Evolutionary conservation across 1,140 invertebrate species (phyloP).

Genomic region (Atta texana): DNA sequence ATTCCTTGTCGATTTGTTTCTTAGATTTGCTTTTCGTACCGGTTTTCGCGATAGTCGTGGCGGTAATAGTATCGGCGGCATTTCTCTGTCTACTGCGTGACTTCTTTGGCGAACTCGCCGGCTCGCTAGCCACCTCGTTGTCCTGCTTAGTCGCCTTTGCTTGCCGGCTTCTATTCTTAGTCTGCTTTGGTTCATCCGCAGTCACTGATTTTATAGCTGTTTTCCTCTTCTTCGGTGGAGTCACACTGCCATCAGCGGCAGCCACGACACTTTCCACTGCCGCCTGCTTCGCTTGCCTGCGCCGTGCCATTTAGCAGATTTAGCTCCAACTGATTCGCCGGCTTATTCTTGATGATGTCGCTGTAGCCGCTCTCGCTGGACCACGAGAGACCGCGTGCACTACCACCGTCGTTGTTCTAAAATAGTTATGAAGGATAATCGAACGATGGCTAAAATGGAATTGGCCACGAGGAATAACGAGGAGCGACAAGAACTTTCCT

Average conservation of each 20-base stretch:
- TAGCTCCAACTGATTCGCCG: not conserved
- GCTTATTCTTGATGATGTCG: not conserved
- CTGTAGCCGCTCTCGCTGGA: not conserved
- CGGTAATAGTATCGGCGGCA: not conserved
- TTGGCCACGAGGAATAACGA: not conserved
- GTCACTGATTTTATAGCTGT: not conserved
- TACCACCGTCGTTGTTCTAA: not conserved
- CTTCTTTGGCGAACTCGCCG: not conserved
- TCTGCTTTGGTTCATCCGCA: not conserved
- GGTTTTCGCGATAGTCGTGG: not conserved
- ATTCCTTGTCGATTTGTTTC: not conserved
- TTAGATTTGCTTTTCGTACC: not conserved
- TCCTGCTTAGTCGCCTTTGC: not conserved
- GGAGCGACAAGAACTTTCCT: not conserved
- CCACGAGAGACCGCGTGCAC: not conserved
- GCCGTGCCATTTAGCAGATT: constrained; percentile 60
- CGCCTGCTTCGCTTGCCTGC: constrained; percentile 43
- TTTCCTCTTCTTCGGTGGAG: constrained; percentile 59
- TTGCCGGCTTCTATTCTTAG: not conserved
- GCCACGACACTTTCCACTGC: constrained; percentile 9
- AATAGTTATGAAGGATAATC: not conserved
- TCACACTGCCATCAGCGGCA: constrained; percentile 16
- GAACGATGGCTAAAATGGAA: not conserved
- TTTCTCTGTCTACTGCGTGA: not conserved
- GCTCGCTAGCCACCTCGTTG: not conserved